Evolutionary conservation across 2,888 invertebrate genomes (phyloP).

Genomic region (Papilio gigon): DNA sequence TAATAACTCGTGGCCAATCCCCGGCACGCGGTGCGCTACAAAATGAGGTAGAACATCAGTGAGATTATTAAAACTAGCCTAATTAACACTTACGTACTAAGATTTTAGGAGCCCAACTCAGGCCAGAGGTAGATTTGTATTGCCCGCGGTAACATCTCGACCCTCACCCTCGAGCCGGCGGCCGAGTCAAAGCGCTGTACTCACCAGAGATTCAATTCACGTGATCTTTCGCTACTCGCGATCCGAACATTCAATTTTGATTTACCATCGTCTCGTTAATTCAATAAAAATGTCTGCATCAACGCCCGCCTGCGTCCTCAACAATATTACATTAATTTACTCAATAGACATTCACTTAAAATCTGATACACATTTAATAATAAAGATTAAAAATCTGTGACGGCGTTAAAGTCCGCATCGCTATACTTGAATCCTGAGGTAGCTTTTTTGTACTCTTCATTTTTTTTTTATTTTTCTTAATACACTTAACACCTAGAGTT

Average conservation of each 20-base stretch:
- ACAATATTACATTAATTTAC: constrained; percentile 35
- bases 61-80: constrained; percentile 78
- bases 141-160: constrained; percentile 40
- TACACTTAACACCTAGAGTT: constrained; percentile 65
- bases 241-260: constrained; percentile 49
- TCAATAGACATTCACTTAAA: constrained; percentile 46
- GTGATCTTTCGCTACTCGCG: constrained; percentile 48
- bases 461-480: constrained; percentile 71
- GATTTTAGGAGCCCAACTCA: constrained; percentile 66
- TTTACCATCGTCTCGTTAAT: constrained; percentile 48
- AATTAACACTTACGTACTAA: constrained; percentile 74
- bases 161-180: constrained; percentile 59
- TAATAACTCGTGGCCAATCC: constrained; percentile 67
- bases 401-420: constrained; percentile 59
- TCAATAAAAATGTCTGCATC: constrained; percentile 50
- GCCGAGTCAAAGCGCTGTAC: constrained; percentile 73
- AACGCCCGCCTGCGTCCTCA: constrained; percentile 46
- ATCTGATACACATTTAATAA: constrained; percentile 47
- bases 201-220: constrained; percentile 78
- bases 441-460: constrained; percentile 78
- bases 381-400: constrained; percentile 56
- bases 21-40: constrained; percentile 57
- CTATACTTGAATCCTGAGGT: constrained; percentile 81
- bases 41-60: constrained; percentile 76
- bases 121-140: constrained; percentile 50